These are phyloP conservation scores for Micrasema minimum DNA, from an alignment of 1,140 invertebrate genomes.

Conservation along the genomic window DNA sequence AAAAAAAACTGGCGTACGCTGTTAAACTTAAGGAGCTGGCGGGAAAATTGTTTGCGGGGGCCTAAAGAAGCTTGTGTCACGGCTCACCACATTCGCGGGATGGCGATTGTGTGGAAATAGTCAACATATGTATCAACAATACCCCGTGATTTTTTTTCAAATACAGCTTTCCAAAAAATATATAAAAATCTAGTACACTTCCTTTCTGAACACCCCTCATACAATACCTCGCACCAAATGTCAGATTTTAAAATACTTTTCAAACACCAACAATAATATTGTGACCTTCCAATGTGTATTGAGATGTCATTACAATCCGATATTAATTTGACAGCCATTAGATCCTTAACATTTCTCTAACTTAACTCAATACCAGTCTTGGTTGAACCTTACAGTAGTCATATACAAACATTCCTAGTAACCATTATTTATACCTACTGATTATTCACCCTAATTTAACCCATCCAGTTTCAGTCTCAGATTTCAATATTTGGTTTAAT, in stretches of 20 bases:
- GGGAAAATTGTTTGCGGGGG: no score
- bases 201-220: no score
- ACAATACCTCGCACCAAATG: constrained; percentile 47
- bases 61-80: no score
- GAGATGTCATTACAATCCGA: constrained; percentile 6
- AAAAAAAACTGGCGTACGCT: no score
- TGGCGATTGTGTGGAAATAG: no score
- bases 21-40: no score
- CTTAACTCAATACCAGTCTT: constrained; percentile 54
- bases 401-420: constrained; percentile 48
- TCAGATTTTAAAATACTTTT: constrained; percentile 44
- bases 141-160: no score
- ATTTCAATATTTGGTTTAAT: constrained; percentile 54
- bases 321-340: constrained; percentile 41
- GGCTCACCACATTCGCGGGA: no score
- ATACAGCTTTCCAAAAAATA: no score
- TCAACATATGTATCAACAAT: no score
- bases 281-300: constrained; percentile 44
- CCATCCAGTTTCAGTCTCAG: constrained; percentile 53
- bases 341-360: constrained; percentile 44
- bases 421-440: constrained; percentile 48
- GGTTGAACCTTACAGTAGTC: constrained; percentile 52
- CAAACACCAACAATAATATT: constrained; percentile 42
- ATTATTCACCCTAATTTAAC: constrained; percentile 52
- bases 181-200: no score